Evolutionary conservation across 2,113 vertebrate genomes (phyloP).

Genomic region (Campylomormyrus numenius): DNA sequence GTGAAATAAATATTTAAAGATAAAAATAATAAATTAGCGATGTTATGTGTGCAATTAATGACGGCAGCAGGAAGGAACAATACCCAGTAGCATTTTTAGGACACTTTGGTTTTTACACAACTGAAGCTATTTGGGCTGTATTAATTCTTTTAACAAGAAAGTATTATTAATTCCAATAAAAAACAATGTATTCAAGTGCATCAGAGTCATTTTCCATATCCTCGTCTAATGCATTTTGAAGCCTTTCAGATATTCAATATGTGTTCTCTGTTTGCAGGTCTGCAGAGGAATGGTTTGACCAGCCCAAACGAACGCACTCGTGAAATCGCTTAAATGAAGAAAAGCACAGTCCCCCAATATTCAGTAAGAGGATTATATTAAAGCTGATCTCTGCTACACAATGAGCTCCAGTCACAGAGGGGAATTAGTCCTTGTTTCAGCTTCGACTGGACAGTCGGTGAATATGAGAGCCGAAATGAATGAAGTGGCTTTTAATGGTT

Average conservation of each 20-base stretch:
- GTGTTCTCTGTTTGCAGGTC: not conserved
- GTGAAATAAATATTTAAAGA: not conserved
- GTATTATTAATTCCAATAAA: not conserved
- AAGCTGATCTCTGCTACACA: slow-evolving; percentile 5
- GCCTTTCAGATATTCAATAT: not conserved
- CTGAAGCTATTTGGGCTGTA: not conserved
- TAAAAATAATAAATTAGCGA: not conserved
- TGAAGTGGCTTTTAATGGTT: not conserved
- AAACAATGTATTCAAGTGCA: not conserved
- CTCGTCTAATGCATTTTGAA: not conserved
- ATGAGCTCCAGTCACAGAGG: slow-evolving; percentile 1
- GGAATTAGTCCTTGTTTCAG: not conserved
- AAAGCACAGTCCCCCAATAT: not conserved
- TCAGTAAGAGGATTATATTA: slow-evolving; percentile 11
- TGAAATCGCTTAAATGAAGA: not conserved
- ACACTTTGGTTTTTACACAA: not conserved
- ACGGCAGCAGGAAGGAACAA: too few species aligned
- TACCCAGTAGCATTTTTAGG: not conserved
- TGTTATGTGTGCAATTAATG: not conserved
- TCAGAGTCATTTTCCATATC: not conserved
- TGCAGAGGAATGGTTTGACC: not conserved
- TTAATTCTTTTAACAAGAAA: not conserved
- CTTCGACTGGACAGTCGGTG: not conserved
- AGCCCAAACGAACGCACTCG: not conserved
- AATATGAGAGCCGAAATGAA: not conserved